Base-by-base conservation (phyloP, 30 jellyfish, hydroid and myxozoan species). In the Cassiopea andromeda region DNA sequence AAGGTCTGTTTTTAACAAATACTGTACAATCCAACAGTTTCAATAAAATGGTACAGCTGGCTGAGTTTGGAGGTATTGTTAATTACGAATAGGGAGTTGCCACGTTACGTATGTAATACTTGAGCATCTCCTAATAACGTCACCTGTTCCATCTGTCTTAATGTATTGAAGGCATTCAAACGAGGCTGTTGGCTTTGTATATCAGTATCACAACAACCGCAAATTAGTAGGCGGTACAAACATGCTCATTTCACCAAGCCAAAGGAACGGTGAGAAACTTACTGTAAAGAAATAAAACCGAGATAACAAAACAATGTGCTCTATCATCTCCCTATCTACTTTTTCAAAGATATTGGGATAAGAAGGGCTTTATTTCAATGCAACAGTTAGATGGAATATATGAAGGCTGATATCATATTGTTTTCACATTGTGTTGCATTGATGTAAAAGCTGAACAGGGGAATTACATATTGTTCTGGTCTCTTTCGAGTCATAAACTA, bases 291-390 rank as follows among this genome's bases (percentile, higher is more conserved):
- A 59, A 50, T 44, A 44, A 67, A 83, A 47, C 91, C 91, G 84
- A 66, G 91, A 69, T 48, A 61, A 71, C 16, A 78, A 83, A n/a
- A 71, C 84, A 54, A 46, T 38, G 91, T n/a, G 76, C 49, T 27
- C 48, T 83, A 83, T 83, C 91, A 83, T 19, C 60, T 5, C 67
- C 61, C 61, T 43, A n/a, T 71, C 82, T 46, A 68, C 60, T 57
- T 83, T 74, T 78, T 58, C 77, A 48, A 57, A 43, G 91, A 71
- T 71, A 69, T 82, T 48, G 84, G 72, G 91, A 83, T 83, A 69
- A 44, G 81, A 69, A 18, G 54, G 83, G 91, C 79, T 83, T 83
- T 69, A 83, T 18, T 60, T 83, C 74, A 64, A 80, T 83, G 84
- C 80, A 14, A 83, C 91, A 83, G 60, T 83, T 71, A 83, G 50